Conservation (phyloP, 2,113 vertebrate genomes). For the Podarcis muralis region DNA sequence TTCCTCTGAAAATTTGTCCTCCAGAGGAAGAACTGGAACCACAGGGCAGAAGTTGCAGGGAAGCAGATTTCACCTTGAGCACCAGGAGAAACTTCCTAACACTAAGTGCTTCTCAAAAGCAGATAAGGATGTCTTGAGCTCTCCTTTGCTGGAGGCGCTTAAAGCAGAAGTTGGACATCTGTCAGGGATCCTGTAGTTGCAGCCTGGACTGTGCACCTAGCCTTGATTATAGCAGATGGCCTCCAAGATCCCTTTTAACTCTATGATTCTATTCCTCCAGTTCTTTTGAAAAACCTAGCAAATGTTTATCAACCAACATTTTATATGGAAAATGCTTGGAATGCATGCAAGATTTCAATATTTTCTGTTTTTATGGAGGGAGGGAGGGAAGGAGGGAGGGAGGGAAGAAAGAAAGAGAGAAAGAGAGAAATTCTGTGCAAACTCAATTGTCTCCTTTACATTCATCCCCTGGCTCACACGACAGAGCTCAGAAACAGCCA, state of each 20-base stretch:
- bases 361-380: neutral
- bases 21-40: neutral
- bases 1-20: neutral
- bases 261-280: neutral
- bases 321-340: neutral
- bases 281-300: neutral
- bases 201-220: too few species aligned
- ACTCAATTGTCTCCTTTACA: neutral
- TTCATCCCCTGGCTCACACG: slow-evolving; percentile 8
- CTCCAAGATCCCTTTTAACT: neutral
- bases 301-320: neutral
- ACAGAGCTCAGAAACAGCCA: slow-evolving; percentile 5
- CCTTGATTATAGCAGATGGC: neutral
- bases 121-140: neutral
- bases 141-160: neutral
- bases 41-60: too few species aligned
- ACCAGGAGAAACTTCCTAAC: too few species aligned
- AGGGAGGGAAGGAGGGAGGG: neutral
- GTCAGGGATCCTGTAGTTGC: neutral
- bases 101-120: too few species aligned
- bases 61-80: too few species aligned
- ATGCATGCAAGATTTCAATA: neutral
- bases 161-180: neutral
- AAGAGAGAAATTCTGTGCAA: neutral
- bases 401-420: neutral